Evolutionary conservation across 2,888 invertebrate genomes (phyloP), one percentile per base, ranked within the genome.

Genomic region (Drosophila paracracens): DNA sequence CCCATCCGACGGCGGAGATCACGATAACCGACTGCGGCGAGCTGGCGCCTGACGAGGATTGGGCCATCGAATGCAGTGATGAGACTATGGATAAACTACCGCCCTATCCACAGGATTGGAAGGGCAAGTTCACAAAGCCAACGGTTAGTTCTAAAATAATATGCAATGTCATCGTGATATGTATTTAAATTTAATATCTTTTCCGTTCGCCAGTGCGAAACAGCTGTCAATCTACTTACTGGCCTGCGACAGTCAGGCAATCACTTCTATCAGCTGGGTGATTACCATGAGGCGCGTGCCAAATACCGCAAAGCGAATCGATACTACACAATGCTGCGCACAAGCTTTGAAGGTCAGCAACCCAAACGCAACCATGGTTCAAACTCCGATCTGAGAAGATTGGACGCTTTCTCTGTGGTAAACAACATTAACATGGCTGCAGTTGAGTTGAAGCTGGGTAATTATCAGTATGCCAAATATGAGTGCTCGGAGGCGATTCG

Each of bases 271-370:
- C 93, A 94, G 10, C 93, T 94, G 60, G 94, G 94, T 21, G 94
- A 95, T 65, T 96, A 94, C 92, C 90, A 94, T 16, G 94, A 94
- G 40, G 96, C 98, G 0, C 94, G 95, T 38, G 94, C 95, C 72
- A 97, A 97, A 92, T 98, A 98, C 92, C 94, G 94, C 71, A 98
- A 98, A 93, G 96, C 96, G 29, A 93, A 96, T 75, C 94, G 97
- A 60, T 98, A 96, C 91, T 94, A 96, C 64, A 93, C 95, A 10
- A 90, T 92, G 70, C 88, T 94, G 5, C 90, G 91, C 10, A 91
- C 91, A 38, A 87, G 90, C 27, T 89, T 87, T 33, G 91, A 82
- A 64, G 92, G 81, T 79, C 88, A 82, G 56, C 91, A 82, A 7
- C 62, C 86, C 18, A 79, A 85, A 2, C 81, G 82, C 25, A 69